Percentiles rank a stretch among this genome's conserved stretches.
Evolutionary conservation across 2,797 vertebrate genomes (phyloP).

Genomic region (Miichthys miiuy): DNA sequence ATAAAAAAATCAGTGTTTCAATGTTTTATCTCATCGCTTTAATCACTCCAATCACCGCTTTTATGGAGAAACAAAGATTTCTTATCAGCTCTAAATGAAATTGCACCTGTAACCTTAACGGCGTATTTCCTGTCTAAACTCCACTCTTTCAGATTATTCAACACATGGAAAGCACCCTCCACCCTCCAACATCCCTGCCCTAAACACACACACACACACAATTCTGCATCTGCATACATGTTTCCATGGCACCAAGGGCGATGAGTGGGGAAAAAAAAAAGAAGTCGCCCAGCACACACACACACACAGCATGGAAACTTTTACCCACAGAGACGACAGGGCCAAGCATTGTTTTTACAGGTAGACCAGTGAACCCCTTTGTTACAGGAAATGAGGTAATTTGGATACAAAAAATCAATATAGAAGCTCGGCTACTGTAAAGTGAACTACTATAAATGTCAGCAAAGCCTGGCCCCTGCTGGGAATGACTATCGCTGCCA

Average conservation of each 20-base stretch:
- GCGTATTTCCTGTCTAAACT: slow-evolving; percentile 35
- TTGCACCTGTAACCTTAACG: slow-evolving; percentile 39
- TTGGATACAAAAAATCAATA: slow-evolving; percentile 56
- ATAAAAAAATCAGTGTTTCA: not conserved
- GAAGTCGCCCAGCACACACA: slow-evolving; percentile 1
- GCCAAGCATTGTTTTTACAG: slow-evolving; percentile 74
- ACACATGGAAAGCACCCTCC: slow-evolving; percentile 51
- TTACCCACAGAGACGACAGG: slow-evolving; percentile 42
- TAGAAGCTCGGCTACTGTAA: slow-evolving; percentile 50
- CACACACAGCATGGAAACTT: slow-evolving; percentile 65
- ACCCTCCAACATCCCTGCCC: slow-evolving; percentile 3
- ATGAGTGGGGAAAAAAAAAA: not conserved
- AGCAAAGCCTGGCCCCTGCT: slow-evolving; percentile 44
- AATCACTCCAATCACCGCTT: slow-evolving; percentile 10
- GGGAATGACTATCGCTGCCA: slow-evolving; percentile 34
- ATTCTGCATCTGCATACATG: slow-evolving; percentile 47
- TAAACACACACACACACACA: slow-evolving; percentile 25
- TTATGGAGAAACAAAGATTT: not conserved
- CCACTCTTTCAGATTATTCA: slow-evolving; percentile 51
- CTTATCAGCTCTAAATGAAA: slow-evolving; percentile 42
- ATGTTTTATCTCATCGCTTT: slow-evolving; percentile 2
- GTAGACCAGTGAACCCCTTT: slow-evolving; percentile 55
- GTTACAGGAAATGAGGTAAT: slow-evolving; percentile 76
- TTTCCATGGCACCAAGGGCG: slow-evolving; percentile 60
- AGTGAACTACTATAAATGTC: slow-evolving; percentile 35